Base-by-base conservation (phyloP, 2,888 invertebrate species). In the Lacanobia oleracea region DNA sequence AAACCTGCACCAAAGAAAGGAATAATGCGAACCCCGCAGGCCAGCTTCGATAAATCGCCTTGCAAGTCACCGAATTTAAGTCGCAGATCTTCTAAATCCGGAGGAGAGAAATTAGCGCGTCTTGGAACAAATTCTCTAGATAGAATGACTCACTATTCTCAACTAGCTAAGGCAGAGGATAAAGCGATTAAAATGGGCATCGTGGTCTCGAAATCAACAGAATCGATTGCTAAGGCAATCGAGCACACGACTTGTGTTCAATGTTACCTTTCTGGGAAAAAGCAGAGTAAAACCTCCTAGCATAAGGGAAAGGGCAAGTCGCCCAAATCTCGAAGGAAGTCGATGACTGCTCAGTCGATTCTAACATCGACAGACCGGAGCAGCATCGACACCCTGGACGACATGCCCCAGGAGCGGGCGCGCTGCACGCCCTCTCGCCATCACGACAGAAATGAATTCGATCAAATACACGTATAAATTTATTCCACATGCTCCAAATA, bases 171-270 rank as follows among this genome's bases (percentile, higher is more conserved):
- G 84, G 96, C 93, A 5, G 96, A 96, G 87, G 96, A 96, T 71
- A 96, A 96, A 81, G 96, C 96, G 7, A 94, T 95, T 74, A 94
- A 93, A 88, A 96, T 96, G 94, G 96, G 96, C 1, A 97, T 97
- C 65, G 97, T 97, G 51, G 96, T 96, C 0, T 94, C 96, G 1
- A 96, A 96, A 80, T 96, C 96, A 3, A 96, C 96, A 2, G 96
- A 96, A 86, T 96, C 96, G 1, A 96, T 96, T 60, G 93, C 95
- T 18, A 94, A 94, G 87, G 95, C 96, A 18, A 97, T 97, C 70
- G 97, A 97, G 81, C 97, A 97, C 73, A 97, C 97, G 61, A 97
- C 97, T 40, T 98, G 97, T 93, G 97, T 97, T 85, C 97, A 97
- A 88, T 98, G 97, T 89, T 97, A 97, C 92, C 96, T 97, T 57